Evolutionary conservation across 37 sponge, comb jelly and placozoan genomes (phyloP).

Genomic region (Diacarnus erythraeanus): DNA sequence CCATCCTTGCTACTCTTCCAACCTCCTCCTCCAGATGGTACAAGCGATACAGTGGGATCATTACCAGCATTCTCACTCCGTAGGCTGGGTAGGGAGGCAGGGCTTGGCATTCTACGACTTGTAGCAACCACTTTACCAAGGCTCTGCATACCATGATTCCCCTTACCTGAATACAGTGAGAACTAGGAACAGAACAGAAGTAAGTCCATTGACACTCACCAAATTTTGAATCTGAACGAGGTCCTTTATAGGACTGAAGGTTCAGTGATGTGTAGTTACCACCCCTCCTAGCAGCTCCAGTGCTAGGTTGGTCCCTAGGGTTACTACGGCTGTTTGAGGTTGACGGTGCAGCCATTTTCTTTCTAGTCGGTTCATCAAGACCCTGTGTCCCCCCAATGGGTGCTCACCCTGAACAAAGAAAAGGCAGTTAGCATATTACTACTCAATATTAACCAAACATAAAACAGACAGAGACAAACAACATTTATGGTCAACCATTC

Average conservation of each 20-base stretch:
- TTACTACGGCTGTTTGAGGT: neutral
- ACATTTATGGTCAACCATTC: neutral
- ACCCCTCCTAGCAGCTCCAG: constrained; percentile 13
- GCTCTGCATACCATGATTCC: constrained; percentile 82
- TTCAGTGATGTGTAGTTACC: constrained; percentile 40
- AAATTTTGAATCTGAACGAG: neutral
- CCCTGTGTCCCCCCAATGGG: constrained; percentile 1
- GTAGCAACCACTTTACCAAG: constrained; percentile 65
- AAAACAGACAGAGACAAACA: neutral
- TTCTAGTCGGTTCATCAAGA: constrained; percentile 7
- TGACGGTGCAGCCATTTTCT: constrained; percentile 8
- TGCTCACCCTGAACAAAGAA: neutral
- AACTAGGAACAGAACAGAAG: neutral
- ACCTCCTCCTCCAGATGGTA: constrained; percentile 82
- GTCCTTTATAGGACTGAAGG: constrained; percentile 22
- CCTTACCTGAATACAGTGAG: constrained; percentile 2
- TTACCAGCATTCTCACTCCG: constrained; percentile 86
- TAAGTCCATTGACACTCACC: constrained; percentile 5
- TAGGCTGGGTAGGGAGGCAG: constrained; percentile 83
- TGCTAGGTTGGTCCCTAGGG: neutral
- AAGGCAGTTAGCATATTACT: neutral
- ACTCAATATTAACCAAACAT: neutral
- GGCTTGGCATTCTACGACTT: constrained; percentile 84
- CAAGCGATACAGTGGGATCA: constrained; percentile 81
- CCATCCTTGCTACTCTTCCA: constrained; percentile 55